Evolutionary conservation across 2,797 vertebrate genomes (phyloP).

Genomic region (Phrynocephalus vlangalii): DNA sequence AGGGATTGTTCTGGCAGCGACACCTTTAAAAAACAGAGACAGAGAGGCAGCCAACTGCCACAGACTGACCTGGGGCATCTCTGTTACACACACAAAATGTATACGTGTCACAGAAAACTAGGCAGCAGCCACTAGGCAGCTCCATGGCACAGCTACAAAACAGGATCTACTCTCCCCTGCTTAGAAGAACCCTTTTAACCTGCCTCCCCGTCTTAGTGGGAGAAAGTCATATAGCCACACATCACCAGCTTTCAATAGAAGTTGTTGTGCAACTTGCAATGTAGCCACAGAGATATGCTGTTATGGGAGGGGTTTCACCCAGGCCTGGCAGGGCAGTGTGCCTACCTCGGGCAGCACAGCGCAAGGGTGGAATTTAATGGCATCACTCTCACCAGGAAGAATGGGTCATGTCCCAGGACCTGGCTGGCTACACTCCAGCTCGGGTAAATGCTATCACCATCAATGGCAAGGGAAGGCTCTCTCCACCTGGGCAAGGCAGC

Average conservation of each 20-base stretch:
- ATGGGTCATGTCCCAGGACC: neutral
- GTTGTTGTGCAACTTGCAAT: neutral
- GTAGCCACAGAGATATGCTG: neutral
- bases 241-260: neutral
- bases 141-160: neutral
- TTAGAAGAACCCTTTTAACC: neutral
- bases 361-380: neutral
- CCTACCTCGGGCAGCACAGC: neutral
- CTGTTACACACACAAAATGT: neutral
- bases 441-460: too few species aligned
- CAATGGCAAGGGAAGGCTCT: too few species aligned
- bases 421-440: neutral
- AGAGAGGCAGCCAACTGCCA: neutral
- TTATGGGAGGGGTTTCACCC: neutral
- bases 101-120: neutral
- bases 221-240: neutral
- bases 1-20: neutral
- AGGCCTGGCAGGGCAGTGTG: neutral
- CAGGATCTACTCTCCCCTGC: neutral
- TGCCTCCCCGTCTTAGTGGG: neutral
- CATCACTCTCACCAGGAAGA: too few species aligned
- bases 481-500: too few species aligned
- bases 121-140: neutral
- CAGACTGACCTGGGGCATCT: neutral
- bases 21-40: neutral